Base-by-base conservation (phyloP, 2,797 vertebrate species). In the Eospalax fontanierii region DNA sequence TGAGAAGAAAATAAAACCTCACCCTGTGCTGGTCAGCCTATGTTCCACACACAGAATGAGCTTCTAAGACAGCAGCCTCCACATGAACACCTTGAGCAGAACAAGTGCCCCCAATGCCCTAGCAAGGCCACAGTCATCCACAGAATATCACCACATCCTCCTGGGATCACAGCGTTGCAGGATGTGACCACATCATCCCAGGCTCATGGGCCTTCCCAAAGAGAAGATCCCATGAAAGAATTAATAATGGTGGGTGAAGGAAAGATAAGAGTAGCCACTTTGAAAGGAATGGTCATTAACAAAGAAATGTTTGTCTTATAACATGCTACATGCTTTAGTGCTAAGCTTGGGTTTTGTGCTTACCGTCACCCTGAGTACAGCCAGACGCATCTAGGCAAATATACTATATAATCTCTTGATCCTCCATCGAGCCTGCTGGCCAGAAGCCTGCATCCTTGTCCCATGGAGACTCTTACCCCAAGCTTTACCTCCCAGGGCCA, bases 361-460 rank as follows among this genome's bases (percentile, higher is more conserved):
- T 46, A n/a, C 73, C 57, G 63, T 75, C 70, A 90, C 65, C 54
- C 94, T 24, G 61, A 86, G 54, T 15, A 65, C n/a, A 90, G 85
- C 70, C 82, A 63, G 75, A 83, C 30, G 68, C 94, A 93, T 40
- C 80, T 21, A 95, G 90, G 59, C 74, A 95, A 94, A 94, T 68
- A 57, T 16, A 65, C 73, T 24, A 21, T n/a, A 75, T 87, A 90
- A 83, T 80, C 89, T 95, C 78, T 93, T 89, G 68, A 83, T 92
- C 94, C 79, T 74, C 95, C 46, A 9, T 9, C 61, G 92, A 59
- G 54, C 91, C 71, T 59, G 85, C 74, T 96, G 93, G 84, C 96
- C 59, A 30, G 12, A 65, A 63, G 35, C 88, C 86, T 87, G 90
- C 61, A 73, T 65, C 88, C 76, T 81, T 73, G 83, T 57, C 94